phyloP scores from a whole-genome alignment of 2,888 invertebrate genomes.

The Dusona sp. region DNA sequence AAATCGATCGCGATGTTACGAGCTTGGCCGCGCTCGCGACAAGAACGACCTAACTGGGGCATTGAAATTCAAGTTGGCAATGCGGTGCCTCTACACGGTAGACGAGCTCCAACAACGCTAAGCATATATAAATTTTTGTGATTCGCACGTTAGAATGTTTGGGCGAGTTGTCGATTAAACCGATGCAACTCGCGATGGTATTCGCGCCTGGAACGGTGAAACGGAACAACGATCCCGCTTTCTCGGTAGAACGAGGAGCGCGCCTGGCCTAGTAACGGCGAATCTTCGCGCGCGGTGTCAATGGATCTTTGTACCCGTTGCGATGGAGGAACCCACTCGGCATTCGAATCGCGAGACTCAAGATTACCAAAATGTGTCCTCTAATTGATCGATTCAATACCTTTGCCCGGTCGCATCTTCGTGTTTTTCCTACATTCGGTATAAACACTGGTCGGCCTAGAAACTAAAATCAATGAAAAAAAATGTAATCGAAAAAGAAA shows the following conservation, averaged over 20 bases:
- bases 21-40: not conserved
- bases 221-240: constrained; percentile 68
- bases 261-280: constrained; percentile 79
- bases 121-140: not conserved
- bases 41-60: constrained; percentile 6
- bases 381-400: not conserved
- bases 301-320: constrained; percentile 65
- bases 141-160: constrained; percentile 7
- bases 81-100: too few species aligned
- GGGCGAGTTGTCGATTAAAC: constrained; percentile 6
- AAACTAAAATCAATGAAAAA: too few species aligned
- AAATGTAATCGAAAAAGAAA: too few species aligned
- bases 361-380: not conserved
- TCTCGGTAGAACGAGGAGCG: constrained; percentile 7
- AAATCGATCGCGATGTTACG: not conserved
- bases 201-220: constrained; percentile 70
- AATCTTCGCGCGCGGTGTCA: constrained; percentile 71
- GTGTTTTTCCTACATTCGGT: not conserved
- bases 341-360: not conserved
- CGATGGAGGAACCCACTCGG: constrained; percentile 26
- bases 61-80: not conserved
- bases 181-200: not conserved
- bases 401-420: not conserved
- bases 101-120: not conserved
- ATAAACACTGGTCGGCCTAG: not conserved